Evolutionary conservation across 2,888 invertebrate genomes (phyloP).

Genomic region (Drosophila greeni): DNA sequence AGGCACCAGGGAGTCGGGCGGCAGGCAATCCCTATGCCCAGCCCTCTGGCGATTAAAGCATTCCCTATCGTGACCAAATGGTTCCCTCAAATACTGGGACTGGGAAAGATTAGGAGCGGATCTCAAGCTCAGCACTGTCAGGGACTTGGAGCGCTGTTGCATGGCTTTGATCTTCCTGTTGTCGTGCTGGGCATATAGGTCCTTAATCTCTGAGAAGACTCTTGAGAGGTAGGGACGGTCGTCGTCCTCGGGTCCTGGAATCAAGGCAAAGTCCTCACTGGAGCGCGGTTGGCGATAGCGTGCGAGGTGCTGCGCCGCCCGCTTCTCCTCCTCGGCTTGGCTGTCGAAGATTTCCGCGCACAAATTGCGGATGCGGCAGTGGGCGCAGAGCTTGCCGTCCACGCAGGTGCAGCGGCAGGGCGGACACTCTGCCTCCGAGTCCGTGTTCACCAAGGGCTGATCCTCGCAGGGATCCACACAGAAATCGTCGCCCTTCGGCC

Average conservation of each 20-base stretch:
- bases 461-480: conserved; percentile 34
- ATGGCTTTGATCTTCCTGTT: conserved; percentile 14
- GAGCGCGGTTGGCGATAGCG: conserved; percentile 1
- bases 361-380: conserved; percentile 70
- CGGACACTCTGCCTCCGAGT: conserved; percentile 13
- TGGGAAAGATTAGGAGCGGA: neutral
- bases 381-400: conserved; percentile 59
- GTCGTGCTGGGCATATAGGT: conserved; percentile 67
- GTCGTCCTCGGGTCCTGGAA: conserved; percentile 51
- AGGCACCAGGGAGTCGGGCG: conserved; percentile 80
- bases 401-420: conserved; percentile 65
- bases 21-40: conserved; percentile 82
- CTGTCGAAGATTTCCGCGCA: conserved; percentile 59
- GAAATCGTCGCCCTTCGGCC: conserved; percentile 28
- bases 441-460: neutral
- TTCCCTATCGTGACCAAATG: no score
- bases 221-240: conserved; percentile 70
- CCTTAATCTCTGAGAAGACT: conserved; percentile 70
- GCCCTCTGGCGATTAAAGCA: conserved; percentile 67
- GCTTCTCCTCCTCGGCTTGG: neutral
- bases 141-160: neutral
- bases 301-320: accelerated
- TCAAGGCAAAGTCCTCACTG: conserved; percentile 56
- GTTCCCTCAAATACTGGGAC: no score
- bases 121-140: neutral